Percentiles rank a stretch among this genome's conserved stretches.
These are phyloP conservation scores for Patella caerulea DNA, from an alignment of 2,888 invertebrate genomes.

Conservation along the genomic window DNA sequence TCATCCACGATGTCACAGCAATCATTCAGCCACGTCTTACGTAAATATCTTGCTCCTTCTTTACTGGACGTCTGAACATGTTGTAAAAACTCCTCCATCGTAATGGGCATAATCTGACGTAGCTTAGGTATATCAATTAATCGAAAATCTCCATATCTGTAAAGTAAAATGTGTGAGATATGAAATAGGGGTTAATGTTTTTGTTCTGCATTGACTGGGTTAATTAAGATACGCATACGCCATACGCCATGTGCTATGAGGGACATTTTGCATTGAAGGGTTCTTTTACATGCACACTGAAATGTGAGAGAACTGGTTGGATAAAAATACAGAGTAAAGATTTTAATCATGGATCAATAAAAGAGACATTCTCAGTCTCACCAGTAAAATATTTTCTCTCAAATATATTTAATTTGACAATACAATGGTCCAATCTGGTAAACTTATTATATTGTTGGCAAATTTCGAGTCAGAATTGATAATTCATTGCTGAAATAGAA, in stretches of 20 bases:
- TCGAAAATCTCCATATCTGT: conserved; percentile 75
- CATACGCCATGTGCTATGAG: too few relatives aligned
- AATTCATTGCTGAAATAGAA: too few relatives aligned
- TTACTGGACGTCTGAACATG: conserved; percentile 59
- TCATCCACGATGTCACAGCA: conserved; percentile 63
- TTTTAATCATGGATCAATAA: neutral
- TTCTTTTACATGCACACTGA: too few relatives aligned
- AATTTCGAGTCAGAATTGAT: neutral
- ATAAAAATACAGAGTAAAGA: neutral
- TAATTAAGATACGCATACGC: too few relatives aligned
- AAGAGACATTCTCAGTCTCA: neutral
- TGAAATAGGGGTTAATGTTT: neutral
- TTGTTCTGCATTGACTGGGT: too few relatives aligned
- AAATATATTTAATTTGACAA: too few relatives aligned
- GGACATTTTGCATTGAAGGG: too few relatives aligned
- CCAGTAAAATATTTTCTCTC: neutral
- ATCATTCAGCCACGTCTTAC: conserved; percentile 62
- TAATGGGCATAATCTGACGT: conserved; percentile 72
- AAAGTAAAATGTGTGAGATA: conserved; percentile 13
- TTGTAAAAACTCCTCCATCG: conserved; percentile 61
- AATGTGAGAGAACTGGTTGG: neutral
- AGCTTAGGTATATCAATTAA: conserved; percentile 78
- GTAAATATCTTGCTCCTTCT: conserved; percentile 49
- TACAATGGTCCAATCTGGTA: neutral
- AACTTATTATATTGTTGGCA: neutral